Percentiles rank a stretch among this genome's conserved stretches.
These are phyloP conservation scores for Drosophila seguyi DNA, from an alignment of 1,140 invertebrate genomes.

Conservation along the genomic window DNA sequence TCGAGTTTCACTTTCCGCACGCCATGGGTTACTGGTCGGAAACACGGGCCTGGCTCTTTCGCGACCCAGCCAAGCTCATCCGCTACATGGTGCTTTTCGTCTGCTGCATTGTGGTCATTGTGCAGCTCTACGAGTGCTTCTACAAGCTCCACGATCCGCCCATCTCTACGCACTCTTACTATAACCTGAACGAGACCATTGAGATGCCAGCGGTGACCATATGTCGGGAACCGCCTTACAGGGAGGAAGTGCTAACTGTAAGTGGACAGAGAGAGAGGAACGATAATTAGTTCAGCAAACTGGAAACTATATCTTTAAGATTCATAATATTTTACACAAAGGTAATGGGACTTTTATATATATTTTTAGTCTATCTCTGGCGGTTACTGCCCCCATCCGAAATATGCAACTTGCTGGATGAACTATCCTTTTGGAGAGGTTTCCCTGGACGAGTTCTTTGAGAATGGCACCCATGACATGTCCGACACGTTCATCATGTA, in stretches of 20 bases:
- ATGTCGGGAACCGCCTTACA: conserved; percentile 88
- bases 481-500: conserved; percentile 80
- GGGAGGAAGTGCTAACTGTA: conserved; percentile 86
- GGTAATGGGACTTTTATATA: neutral
- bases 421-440: conserved; percentile 86
- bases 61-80: conserved; percentile 78
- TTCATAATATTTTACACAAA: neutral
- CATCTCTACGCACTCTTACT: conserved; percentile 88
- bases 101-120: conserved; percentile 79
- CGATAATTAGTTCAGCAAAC: neutral
- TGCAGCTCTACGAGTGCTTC: conserved; percentile 86
- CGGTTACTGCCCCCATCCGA: conserved; percentile 83
- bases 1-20: conserved; percentile 60
- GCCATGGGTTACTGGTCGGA: conserved; percentile 80
- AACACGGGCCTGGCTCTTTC: conserved; percentile 70
- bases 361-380: conserved; percentile 56
- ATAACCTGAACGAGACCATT: conserved; percentile 88
- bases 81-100: conserved; percentile 80
- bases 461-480: conserved; percentile 86
- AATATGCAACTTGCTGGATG: conserved; percentile 86
- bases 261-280: conserved; percentile 34
- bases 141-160: conserved; percentile 87
- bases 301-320: neutral
- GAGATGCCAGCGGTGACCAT: conserved; percentile 88
- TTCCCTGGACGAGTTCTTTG: conserved; percentile 86